Evolutionary conservation across 2,113 vertebrate genomes (phyloP).

Genomic region (Rhipidura dahli): DNA sequence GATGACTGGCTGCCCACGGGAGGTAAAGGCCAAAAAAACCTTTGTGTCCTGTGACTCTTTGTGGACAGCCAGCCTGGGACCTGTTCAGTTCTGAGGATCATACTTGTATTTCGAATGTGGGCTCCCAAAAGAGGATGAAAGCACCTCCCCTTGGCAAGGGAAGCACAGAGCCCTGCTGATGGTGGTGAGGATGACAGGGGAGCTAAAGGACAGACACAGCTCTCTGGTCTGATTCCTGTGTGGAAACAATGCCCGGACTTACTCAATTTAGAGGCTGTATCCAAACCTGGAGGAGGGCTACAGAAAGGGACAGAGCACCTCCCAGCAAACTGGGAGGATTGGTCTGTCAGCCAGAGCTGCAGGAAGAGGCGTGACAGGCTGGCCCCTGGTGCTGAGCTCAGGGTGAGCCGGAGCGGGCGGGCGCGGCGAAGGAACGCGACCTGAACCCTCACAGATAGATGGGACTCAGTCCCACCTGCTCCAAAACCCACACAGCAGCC

Average conservation of each 20-base stretch:
- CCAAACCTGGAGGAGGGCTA: not conserved
- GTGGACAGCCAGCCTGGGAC: not conserved
- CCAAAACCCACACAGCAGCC: fast-evolving
- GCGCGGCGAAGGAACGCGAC: fast-evolving
- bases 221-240: not conserved
- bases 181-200: not conserved
- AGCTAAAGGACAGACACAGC: not conserved
- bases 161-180: not conserved
- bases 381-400: fast-evolving
- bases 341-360: not conserved
- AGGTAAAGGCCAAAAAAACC: not conserved
- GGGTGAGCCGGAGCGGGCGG: fast-evolving
- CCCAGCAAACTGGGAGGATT: not conserved
- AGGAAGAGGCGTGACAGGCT: fast-evolving
- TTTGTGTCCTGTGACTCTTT: not conserved
- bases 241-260: not conserved
- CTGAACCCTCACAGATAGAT: not conserved
- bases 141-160: not conserved
- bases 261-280: not conserved
- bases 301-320: not conserved
- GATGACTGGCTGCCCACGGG: not conserved
- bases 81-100: not conserved
- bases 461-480: not conserved
- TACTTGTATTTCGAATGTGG: not conserved
- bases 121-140: not conserved